Base-by-base conservation (phyloP, 2,113 vertebrate genomes). In the Naja naja region DNA sequence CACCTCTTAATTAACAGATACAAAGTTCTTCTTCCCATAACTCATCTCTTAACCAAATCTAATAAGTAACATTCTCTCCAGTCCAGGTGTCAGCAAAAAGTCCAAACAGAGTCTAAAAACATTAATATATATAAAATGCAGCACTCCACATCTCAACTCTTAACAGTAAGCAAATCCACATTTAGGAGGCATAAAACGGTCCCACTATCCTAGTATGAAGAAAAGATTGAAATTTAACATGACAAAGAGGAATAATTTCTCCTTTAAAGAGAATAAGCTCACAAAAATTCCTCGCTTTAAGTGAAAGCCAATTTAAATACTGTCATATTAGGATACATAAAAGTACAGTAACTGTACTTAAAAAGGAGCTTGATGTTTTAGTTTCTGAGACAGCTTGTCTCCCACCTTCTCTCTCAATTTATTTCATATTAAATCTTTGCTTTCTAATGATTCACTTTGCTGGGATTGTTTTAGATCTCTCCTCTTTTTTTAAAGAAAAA, bases 371-470 rank as follows among this genome's bases (percentile, higher is more conserved):
- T 69, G 64, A 30, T 5, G 64, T 69, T 69, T 69, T 69, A 69
- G 14, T 69, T 69, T 69, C 60, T 69, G 64, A 69, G 64, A 69
- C 64, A 53, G 39, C 22, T 47, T 52, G 6, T 49, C 34, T 64
- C 49, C 20, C n/a, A 86, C 25, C 8, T 18, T 88, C 3, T 0
- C 34, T 45, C n/a, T 45, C 45, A 18, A 56, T 69, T 88, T 47
- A 89, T 90, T 0, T 0, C 30, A 74, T 3, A 43, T 64, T 0
- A 0, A 0, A 5, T 1, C 0, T 88, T 85, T 43, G 23, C 89
- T 53, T 4, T 14, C 0, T n/a, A 54, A 1, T 49, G n/a, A 16
- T 74, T 95, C 43, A 45, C 14, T 20, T 45, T 10, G 60, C 49
- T 0, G 0, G 18, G n/a, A 55, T 0, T 0, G 60, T 39, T 60